A percentile compares a stretch with the other conserved stretches of the same genome.
Evolutionary conservation across 2,113 vertebrate species (phyloP).

Genomic region (Tychaedon coryphoeus): DNA sequence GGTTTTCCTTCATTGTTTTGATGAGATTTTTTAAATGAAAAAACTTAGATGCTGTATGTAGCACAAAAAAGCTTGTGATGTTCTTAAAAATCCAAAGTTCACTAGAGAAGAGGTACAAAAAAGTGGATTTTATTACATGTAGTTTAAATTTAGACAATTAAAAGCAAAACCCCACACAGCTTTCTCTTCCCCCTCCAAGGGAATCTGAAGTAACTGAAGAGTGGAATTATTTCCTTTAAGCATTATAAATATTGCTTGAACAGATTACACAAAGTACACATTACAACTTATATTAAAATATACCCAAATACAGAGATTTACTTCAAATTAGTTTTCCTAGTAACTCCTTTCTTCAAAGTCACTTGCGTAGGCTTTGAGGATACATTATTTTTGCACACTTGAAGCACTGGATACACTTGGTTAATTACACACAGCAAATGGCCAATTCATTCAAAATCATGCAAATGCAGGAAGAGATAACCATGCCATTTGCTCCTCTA

Average conservation of each 20-base stretch:
- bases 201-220: background rate
- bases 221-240: background rate
- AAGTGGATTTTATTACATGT: slow-evolving; percentile 35
- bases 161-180: background rate
- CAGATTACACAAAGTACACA: background rate
- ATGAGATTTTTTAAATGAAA: background rate
- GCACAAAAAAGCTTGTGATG: background rate
- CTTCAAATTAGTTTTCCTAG: background rate
- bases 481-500: background rate
- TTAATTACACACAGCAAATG: slow-evolving; percentile 25
- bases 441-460: slow-evolving; percentile 11
- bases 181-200: background rate
- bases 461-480: background rate
- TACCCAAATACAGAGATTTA: background rate
- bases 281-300: background rate
- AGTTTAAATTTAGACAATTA: background rate
- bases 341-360: background rate
- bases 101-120: background rate
- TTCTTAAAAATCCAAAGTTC: background rate
- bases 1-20: background rate
- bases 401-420: background rate
- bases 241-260: background rate
- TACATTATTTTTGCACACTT: background rate
- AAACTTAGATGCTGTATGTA: background rate
- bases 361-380: background rate